Conservation (phyloP, 2,888 invertebrate species). For the Rhyacophila evoluta region DNA sequence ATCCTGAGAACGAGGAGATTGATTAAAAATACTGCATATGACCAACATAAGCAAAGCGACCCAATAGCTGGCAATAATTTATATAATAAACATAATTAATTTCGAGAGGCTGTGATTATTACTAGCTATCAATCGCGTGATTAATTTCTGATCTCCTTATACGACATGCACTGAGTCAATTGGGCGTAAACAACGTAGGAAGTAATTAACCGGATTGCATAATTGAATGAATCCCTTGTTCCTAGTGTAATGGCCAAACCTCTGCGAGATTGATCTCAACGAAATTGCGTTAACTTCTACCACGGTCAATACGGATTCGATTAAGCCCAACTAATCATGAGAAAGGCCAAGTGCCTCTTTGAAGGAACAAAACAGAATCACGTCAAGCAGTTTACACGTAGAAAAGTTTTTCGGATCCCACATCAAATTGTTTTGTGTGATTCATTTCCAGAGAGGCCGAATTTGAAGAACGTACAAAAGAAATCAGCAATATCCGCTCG, state of each 20-base stretch:
- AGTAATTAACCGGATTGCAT: constrained; percentile 47
- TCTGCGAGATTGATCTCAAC: neutral
- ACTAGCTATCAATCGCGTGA: neutral
- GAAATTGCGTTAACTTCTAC: neutral
- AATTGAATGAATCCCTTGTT: constrained; percentile 39
- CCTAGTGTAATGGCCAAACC: neutral
- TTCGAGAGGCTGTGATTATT: too few species aligned
- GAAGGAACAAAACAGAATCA: neutral
- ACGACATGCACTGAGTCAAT: neutral
- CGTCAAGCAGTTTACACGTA: neutral
- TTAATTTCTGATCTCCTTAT: neutral
- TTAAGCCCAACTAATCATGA: neutral
- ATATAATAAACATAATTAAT: too few species aligned
- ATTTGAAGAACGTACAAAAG: too few species aligned
- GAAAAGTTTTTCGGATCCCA: neutral
- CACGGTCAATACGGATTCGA: neutral
- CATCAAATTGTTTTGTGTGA: too few species aligned
- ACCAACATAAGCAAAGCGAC: too few species aligned
- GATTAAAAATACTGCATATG: too few species aligned
- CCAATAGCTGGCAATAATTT: too few species aligned
- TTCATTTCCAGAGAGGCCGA: too few species aligned
- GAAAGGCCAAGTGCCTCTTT: neutral
- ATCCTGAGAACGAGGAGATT: too few species aligned
- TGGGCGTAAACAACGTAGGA: neutral
- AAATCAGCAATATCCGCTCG: too few species aligned